Base-by-base conservation (phyloP, 2,888 invertebrate species). In the Sialis fuliginosa region DNA sequence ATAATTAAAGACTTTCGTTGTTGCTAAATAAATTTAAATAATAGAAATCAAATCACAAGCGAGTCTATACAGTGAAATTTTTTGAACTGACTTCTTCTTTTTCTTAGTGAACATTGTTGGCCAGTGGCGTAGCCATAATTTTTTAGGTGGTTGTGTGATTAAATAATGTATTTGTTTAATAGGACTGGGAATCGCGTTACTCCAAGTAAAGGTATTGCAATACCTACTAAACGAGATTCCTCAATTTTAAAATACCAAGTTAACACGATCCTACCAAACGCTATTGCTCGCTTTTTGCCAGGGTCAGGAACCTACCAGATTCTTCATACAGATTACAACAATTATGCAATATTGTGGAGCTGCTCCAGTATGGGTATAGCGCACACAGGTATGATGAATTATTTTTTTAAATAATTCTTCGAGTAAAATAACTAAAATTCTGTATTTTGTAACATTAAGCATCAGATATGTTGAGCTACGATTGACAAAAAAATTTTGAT, bases 221-320 rank as follows among this genome's bases (percentile, higher is more conserved):
- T 74, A 44, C 75, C 76, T 41, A 56, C 60, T 1, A 59, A 57
- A 50, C 58, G 55, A 49, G 60, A 63, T 50, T 63, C 64, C 5
- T 65, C 63, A 42, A 55, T 64, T 32, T 59, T 77, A 57, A 65
- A 74, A 42, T 77, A 77, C 61, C 71, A 76, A 69, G 70, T 79
- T 6, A 70, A 69, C 49, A 58, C 56, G 44, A 70, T 73, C 8
- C 68, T 82, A 58, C 83, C 84, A 12, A 74, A 75, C 57, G 63
- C 76, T 13, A 65, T 84, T 47, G 75, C 78, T 6, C 70, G 79
- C 35, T 65, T 81, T 55, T 62, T 83, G 55, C 83, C 83, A 6
- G 82, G 81, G 42, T 76, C 80, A 6, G 83, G 83, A 1, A 72
- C 72, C 52, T 84, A 84, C 65, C 74, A 75, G 62, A 68, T 84